Conservation (phyloP, 2,797 vertebrate species). For the Delichon dasypus region DNA sequence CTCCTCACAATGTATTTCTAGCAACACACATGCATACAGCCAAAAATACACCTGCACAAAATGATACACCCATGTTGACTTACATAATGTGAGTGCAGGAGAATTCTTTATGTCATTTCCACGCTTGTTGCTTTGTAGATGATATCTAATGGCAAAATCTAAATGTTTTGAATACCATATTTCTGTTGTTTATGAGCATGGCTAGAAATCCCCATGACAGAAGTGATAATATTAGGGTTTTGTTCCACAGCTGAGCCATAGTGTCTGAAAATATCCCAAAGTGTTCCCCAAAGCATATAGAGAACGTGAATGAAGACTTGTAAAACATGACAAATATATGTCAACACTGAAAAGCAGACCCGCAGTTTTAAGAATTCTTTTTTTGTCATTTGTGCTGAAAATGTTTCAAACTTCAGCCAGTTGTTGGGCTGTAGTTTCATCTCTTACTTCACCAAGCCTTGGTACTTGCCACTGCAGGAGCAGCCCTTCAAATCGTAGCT, state of each 20-base stretch:
- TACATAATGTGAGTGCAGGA: not conserved
- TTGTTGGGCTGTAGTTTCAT: not conserved
- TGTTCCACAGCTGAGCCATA: not conserved
- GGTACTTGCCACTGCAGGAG: not conserved
- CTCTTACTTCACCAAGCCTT: not conserved
- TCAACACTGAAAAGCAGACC: not conserved
- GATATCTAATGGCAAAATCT: not conserved
- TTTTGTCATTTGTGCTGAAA: not conserved
- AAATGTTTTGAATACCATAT: not conserved
- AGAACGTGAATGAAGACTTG: not conserved
- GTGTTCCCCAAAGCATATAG: not conserved
- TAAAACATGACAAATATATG: not conserved
- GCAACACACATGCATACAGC: fast-evolving
- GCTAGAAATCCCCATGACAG: not conserved
- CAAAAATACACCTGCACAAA: not conserved
- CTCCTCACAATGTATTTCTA: not conserved
- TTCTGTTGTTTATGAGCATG: not conserved
- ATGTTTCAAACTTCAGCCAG: not conserved
- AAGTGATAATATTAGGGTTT: not conserved
- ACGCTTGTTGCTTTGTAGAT: not conserved
- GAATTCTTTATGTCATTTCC: not conserved
- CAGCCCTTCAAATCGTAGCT: not conserved
- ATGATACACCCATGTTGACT: not conserved
- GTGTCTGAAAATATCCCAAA: not conserved
- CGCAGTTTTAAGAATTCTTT: not conserved